These are phyloP conservation scores for Epistrophe grossulariae DNA, from an alignment of 2,888 invertebrate genomes.

Conservation along the genomic window DNA sequence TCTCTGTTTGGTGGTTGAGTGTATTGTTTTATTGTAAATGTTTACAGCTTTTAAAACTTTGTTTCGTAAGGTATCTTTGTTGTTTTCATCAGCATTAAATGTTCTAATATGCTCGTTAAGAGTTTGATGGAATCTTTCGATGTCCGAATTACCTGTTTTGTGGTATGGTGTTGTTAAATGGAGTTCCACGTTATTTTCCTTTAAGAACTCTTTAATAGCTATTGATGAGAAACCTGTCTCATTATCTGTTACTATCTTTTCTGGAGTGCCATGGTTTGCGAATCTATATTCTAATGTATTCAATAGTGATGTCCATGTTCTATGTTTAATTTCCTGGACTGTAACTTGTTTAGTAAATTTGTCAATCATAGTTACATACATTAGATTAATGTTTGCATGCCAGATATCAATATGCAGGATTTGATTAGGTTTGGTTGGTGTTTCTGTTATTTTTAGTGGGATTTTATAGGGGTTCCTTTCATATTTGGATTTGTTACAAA, in stretches of 20 bases:
- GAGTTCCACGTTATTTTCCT: slow-evolving; percentile 7
- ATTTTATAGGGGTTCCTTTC: slow-evolving; percentile 47
- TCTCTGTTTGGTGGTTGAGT: no score
- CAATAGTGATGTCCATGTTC: slow-evolving; percentile 49
- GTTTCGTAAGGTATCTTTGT: no score
- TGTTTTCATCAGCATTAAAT: no score
- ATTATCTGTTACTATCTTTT: slow-evolving; percentile 27
- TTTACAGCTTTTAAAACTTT: no score
- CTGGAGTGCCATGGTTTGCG: slow-evolving; percentile 29
- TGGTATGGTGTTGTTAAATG: slow-evolving; percentile 2
- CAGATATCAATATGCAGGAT: slow-evolving; percentile 43
- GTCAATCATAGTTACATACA: slow-evolving; percentile 52
- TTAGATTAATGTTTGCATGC: slow-evolving; percentile 28
- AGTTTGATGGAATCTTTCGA: not conserved
- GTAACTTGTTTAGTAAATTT: slow-evolving; percentile 62
- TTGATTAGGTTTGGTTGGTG: slow-evolving; percentile 35
- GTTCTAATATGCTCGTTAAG: no score
- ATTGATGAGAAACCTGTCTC: slow-evolving; percentile 34
- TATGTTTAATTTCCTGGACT: slow-evolving; percentile 47
- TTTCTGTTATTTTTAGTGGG: slow-evolving; percentile 34
- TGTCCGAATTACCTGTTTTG: slow-evolving; percentile 46
- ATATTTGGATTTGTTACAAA: slow-evolving; percentile 39
- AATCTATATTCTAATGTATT: slow-evolving; percentile 51
- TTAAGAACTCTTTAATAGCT: slow-evolving; percentile 29
- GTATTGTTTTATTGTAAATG: no score